A percentile compares a stretch with the other conserved stretches of the same genome.
These are phyloP conservation scores for Orthosia gothica DNA, from an alignment of 2,888 invertebrate species.

Conservation along the genomic window DNA sequence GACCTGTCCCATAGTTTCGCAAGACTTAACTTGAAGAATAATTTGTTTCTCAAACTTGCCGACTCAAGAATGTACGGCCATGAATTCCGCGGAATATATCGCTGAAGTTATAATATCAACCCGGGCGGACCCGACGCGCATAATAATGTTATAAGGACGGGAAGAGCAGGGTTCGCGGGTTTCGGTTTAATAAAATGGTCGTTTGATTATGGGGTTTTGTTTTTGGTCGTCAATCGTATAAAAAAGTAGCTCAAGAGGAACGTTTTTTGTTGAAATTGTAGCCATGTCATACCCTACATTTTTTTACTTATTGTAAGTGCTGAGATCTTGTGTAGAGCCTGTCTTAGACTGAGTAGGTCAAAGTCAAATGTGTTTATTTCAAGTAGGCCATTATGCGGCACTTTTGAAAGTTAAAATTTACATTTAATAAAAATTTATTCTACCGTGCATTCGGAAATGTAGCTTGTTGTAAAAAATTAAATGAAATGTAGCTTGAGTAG, in stretches of 20 bases:
- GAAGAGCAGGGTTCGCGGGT: conserved; percentile 1
- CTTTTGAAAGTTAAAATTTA: too few species aligned
- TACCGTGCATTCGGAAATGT: too few species aligned
- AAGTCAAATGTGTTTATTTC: too few species aligned
- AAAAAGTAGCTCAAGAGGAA: too few species aligned
- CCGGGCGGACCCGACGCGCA: conserved; percentile 66
- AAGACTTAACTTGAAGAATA: conserved; percentile 65
- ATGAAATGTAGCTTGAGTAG: too few species aligned
- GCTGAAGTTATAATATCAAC: conserved; percentile 74
- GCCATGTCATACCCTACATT: neutral
- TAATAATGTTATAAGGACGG: conserved; percentile 66
- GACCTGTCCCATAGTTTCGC: conserved; percentile 44
- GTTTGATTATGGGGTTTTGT: neutral
- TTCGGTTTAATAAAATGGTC: neutral
- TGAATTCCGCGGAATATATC: conserved; percentile 73
- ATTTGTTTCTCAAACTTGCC: conserved; percentile 71
- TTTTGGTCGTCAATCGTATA: neutral
- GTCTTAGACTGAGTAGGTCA: neutral
- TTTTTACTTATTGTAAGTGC: neutral
- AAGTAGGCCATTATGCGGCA: too few species aligned
- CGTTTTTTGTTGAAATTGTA: neutral
- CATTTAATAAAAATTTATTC: too few species aligned
- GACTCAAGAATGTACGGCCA: conserved; percentile 67
- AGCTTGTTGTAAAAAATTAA: too few species aligned
- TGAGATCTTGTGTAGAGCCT: neutral